Conservation (phyloP, 2,113 vertebrate genomes). For the Sorex fumeus region DNA sequence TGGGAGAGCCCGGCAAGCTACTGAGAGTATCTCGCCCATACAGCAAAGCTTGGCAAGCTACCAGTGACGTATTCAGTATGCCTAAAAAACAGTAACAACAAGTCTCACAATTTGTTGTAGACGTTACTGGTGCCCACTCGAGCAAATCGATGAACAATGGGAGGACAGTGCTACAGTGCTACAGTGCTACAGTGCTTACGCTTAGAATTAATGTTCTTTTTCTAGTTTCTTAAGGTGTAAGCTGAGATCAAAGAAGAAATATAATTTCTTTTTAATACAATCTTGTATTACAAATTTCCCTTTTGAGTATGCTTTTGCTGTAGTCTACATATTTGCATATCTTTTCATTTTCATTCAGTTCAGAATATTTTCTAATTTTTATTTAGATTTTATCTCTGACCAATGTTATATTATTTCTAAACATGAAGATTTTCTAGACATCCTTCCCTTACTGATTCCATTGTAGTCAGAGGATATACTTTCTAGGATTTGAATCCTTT, state of each 20-base stretch:
- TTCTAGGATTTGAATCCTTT: neutral
- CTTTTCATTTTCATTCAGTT: slow-evolving; percentile 7
- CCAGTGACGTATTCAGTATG: too few species aligned
- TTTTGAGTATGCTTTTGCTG: neutral
- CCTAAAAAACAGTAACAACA: too few species aligned
- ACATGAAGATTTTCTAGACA: neutral
- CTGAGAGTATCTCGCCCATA: too few species aligned
- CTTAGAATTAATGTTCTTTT: neutral
- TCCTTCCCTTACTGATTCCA: neutral
- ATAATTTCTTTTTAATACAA: neutral
- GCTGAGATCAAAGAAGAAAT: neutral
- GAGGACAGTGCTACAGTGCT: too few species aligned
- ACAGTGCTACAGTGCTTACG: too few species aligned
- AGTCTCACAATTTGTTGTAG: too few species aligned
- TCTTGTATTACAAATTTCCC: neutral
- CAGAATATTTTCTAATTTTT: neutral
- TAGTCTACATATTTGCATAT: neutral
- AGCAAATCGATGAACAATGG: too few species aligned
- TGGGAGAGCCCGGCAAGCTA: too few species aligned
- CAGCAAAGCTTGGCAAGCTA: too few species aligned
- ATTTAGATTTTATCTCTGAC: neutral
- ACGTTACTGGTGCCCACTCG: too few species aligned
- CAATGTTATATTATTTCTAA: neutral
- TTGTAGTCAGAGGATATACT: neutral
- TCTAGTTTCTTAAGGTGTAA: neutral